These are phyloP conservation scores for Drosophila ironensis DNA, from an alignment of 1,140 invertebrate genomes.

Conservation along the genomic window DNA sequence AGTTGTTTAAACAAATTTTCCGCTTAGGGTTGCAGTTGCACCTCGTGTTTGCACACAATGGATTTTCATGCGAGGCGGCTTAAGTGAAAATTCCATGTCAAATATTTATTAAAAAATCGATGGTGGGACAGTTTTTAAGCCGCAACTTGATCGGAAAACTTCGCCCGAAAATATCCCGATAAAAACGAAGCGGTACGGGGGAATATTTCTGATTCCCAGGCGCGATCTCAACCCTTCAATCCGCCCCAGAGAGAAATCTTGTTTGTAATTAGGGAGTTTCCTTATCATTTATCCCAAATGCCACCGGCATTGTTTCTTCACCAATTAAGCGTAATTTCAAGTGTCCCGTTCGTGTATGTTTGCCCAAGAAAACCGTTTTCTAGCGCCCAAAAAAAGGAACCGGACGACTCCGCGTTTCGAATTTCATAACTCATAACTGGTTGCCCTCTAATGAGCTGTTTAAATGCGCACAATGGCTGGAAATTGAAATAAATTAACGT, in stretches of 20 bases:
- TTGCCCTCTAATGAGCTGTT: constrained; percentile 37
- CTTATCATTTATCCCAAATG: constrained; percentile 31
- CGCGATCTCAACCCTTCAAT: constrained; percentile 8
- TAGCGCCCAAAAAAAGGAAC: neutral
- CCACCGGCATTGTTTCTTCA: constrained; percentile 25
- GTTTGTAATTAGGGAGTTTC: constrained; percentile 63
- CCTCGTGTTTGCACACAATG: constrained; percentile 34
- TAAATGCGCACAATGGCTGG: constrained; percentile 14
- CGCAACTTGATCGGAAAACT: neutral
- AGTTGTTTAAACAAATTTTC: constrained; percentile 76
- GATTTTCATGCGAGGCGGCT: constrained; percentile 38
- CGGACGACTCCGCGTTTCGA: neutral
- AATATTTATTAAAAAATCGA: constrained; percentile 65
- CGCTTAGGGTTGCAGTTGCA: constrained; percentile 46
- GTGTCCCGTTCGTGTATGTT: constrained; percentile 42
- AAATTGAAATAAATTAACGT: constrained; percentile 36
- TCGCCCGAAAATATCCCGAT: neutral
- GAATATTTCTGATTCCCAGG: constrained; percentile 28
- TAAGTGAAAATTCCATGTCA: constrained; percentile 62
- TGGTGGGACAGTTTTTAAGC: constrained; percentile 5
- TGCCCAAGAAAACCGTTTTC: constrained; percentile 7
- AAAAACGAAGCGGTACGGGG: neutral
- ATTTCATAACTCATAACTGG: constrained; percentile 18
- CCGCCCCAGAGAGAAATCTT: constrained; percentile 45
- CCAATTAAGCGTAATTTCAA: constrained; percentile 54